Percentiles rank a stretch among this genome's conserved stretches.
Evolutionary conservation across 2,113 vertebrate genomes (phyloP).

Genomic region (zebrafish (Danio rerio)): DNA sequence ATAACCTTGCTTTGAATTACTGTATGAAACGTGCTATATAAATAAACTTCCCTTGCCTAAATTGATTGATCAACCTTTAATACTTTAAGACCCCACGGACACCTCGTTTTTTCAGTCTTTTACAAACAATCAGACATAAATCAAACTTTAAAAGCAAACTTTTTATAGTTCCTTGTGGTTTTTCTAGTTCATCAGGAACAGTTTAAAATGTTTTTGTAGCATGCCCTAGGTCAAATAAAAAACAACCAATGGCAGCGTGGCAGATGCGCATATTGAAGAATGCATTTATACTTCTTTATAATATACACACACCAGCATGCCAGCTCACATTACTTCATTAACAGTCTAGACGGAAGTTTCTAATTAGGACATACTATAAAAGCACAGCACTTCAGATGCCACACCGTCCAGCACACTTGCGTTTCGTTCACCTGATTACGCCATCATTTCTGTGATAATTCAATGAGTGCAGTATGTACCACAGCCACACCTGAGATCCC

Average conservation of each 20-base stretch:
- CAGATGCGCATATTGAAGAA: background rate
- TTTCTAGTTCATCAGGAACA: no score
- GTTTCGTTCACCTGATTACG: background rate
- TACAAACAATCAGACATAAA: no score
- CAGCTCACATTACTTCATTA: background rate
- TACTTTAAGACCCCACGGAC: no score
- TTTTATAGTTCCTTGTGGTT: no score
- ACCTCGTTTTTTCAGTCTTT: no score
- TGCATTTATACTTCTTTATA: background rate
- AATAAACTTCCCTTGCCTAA: no score
- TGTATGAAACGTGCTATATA: no score
- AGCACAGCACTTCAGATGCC: background rate
- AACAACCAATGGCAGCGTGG: background rate
- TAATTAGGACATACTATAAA: background rate
- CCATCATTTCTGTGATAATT: background rate
- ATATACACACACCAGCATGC: background rate
- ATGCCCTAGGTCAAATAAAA: background rate
- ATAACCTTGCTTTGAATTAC: no score
- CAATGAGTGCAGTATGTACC: background rate
- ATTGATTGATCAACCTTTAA: no score
- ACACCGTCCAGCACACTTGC: background rate
- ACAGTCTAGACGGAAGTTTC: background rate
- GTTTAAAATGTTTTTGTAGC: no score
- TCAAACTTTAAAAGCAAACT: no score
- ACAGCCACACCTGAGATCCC: constrained; percentile 6